Percentiles rank a stretch among this genome's conserved stretches.
Evolutionary conservation across 30 jellyfish, hydroid and myxozoan species (phyloP).

Genomic region (Hydractinia symbiolongicarpus): DNA sequence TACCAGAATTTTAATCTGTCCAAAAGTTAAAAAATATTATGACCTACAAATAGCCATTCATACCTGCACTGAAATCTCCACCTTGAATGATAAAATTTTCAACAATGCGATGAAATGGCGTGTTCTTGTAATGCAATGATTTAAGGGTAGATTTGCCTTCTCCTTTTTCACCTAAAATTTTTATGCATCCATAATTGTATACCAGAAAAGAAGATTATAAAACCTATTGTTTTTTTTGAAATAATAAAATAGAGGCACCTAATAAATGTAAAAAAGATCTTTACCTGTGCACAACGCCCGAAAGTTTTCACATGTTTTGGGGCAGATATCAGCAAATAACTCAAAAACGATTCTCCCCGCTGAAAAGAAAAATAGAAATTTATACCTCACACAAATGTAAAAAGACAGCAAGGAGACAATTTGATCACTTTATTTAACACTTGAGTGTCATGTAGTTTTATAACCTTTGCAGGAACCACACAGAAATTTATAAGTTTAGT

Average conservation of each 20-base stretch:
- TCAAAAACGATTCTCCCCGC: constrained; percentile 96
- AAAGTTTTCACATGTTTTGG: constrained; percentile 94
- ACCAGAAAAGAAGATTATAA: no score
- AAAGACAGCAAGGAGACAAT: no score
- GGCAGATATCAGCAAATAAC: constrained; percentile 93
- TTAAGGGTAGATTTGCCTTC: constrained; percentile 80
- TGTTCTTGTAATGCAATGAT: constrained; percentile 89
- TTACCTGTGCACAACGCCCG: constrained; percentile 97
- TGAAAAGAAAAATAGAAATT: constrained; percentile 24
- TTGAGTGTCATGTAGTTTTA: no score
- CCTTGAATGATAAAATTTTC: constrained; percentile 95
- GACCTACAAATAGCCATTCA: neutral
- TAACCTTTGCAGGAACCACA: no score
- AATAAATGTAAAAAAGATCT: constrained; percentile 30
- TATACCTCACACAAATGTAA: neutral
- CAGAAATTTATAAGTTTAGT: no score
- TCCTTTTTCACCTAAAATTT: constrained; percentile 82
- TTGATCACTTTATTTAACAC: no score
- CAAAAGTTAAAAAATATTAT: neutral
- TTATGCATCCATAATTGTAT: neutral
- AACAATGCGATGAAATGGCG: constrained; percentile 84
- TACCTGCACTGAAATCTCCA: constrained; percentile 99
- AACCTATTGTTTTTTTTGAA: neutral
- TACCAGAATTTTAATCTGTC: no score
- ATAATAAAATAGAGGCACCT: neutral